A percentile compares a stretch with the other conserved stretches of the same genome.
These are phyloP conservation scores for Phyllopteryx taeniolatus DNA, from an alignment of 2,113 vertebrate genomes.

Conservation along the genomic window DNA sequence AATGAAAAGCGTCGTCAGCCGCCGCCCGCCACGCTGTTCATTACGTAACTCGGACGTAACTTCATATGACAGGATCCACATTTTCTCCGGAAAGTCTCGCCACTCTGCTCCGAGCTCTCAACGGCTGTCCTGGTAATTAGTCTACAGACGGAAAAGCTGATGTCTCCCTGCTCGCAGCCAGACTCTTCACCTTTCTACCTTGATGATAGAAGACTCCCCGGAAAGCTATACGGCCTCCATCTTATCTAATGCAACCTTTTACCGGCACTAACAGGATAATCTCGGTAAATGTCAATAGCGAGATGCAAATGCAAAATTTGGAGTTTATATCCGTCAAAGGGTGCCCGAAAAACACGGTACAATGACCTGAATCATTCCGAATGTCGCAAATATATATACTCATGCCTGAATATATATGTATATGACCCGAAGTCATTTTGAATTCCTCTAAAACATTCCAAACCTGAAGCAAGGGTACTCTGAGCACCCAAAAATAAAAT, in stretches of 20 bases:
- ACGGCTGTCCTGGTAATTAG: conserved; percentile 30
- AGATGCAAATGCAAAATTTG: too few species aligned
- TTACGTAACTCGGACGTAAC: conserved; percentile 39
- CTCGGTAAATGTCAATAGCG: too few species aligned
- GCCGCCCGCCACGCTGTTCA: conserved; percentile 34
- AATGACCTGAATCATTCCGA: too few species aligned
- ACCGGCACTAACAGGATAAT: not conserved
- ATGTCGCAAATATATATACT: too few species aligned
- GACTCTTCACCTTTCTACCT: conserved; percentile 30
- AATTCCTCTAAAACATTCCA: too few species aligned
- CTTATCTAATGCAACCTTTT: not conserved
- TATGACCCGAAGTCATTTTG: too few species aligned
- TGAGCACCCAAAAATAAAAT: too few species aligned
- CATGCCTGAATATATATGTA: too few species aligned
- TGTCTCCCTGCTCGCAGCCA: conserved; percentile 39
- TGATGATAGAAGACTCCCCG: conserved; percentile 3
- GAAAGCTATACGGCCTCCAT: not conserved
- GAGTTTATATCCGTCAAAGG: too few species aligned
- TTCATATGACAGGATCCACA: not conserved
- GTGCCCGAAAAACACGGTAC: too few species aligned
- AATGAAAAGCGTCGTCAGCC: conserved; percentile 5
- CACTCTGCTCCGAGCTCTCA: conserved; percentile 1
- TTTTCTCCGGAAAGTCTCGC: not conserved
- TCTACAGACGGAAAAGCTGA: conserved; percentile 11
- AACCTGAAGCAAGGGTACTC: too few species aligned